Evolutionary conservation across 2,888 invertebrate species (phyloP).

Genomic region (Meghimatium bilineatum): DNA sequence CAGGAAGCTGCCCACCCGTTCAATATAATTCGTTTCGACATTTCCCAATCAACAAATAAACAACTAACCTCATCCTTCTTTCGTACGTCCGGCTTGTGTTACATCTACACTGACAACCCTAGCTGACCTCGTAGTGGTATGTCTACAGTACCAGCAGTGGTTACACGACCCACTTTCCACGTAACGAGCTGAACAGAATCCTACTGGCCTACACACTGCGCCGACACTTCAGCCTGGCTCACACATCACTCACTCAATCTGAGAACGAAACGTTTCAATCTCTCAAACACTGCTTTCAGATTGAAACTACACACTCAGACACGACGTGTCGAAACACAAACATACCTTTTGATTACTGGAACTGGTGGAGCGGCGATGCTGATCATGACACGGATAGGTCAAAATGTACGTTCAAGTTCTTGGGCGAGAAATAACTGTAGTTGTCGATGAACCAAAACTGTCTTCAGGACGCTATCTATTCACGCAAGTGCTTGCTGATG

Average conservation of each 20-base stretch:
- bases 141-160: neutral
- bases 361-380: slow-evolving; percentile 19
- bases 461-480: slow-evolving; percentile 10
- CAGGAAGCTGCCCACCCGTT: neutral
- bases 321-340: neutral
- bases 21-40: neutral
- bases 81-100: neutral
- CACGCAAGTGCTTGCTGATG: slow-evolving; percentile 11
- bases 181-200: neutral
- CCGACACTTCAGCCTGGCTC: neutral
- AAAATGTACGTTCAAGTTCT: neutral
- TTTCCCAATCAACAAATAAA: neutral
- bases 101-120: slow-evolving; percentile 5
- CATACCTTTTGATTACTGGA: slow-evolving; percentile 24
- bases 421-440: neutral
- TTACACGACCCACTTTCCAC: neutral
- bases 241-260: slow-evolving; percentile 7
- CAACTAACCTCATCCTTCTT: slow-evolving; percentile 16
- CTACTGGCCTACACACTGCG: slow-evolving; percentile 15
- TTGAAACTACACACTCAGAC: too few species aligned
- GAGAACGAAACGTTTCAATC: too few species aligned
- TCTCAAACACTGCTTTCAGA: neutral
- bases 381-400: slow-evolving; percentile 26
- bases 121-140: neutral
- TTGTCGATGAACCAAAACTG: neutral